Conservation (phyloP, 1,140 invertebrate genomes). For the Protaetia brevitarsis region DNA sequence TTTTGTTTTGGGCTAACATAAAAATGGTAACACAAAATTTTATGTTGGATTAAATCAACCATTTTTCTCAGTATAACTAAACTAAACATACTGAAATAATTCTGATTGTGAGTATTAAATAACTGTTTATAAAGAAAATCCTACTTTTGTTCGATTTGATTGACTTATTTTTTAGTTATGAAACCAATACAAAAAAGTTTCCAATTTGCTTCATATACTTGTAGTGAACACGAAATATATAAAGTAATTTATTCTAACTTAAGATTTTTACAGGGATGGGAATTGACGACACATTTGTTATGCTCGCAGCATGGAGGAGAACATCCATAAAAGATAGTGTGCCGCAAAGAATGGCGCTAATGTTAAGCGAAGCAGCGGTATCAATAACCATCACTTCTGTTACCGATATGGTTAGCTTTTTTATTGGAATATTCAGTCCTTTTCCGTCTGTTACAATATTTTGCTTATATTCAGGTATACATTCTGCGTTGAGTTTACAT, state of each 20-base stretch:
- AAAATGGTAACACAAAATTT: too few species aligned
- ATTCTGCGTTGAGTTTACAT: neutral
- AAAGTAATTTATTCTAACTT: neutral
- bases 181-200: too few species aligned
- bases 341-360: conserved; percentile 79
- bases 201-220: too few species aligned
- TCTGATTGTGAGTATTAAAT: too few species aligned
- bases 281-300: conserved; percentile 95
- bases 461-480: conserved; percentile 87
- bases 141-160: too few species aligned
- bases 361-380: conserved; percentile 91
- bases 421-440: conserved; percentile 91
- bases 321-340: conserved; percentile 77
- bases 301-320: conserved; percentile 89
- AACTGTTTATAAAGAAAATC: too few species aligned
- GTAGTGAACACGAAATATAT: too few species aligned
- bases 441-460: conserved; percentile 96
- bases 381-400: conserved; percentile 97
- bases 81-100: too few species aligned
- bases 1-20: too few species aligned
- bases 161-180: too few species aligned
- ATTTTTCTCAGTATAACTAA: too few species aligned
- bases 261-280: conserved; percentile 77
- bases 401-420: conserved; percentile 96
- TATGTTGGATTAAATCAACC: too few species aligned